These are phyloP conservation scores for Pangasius sanitwongsei DNA, from an alignment of 2,797 vertebrate species.

Conservation along the genomic window DNA sequence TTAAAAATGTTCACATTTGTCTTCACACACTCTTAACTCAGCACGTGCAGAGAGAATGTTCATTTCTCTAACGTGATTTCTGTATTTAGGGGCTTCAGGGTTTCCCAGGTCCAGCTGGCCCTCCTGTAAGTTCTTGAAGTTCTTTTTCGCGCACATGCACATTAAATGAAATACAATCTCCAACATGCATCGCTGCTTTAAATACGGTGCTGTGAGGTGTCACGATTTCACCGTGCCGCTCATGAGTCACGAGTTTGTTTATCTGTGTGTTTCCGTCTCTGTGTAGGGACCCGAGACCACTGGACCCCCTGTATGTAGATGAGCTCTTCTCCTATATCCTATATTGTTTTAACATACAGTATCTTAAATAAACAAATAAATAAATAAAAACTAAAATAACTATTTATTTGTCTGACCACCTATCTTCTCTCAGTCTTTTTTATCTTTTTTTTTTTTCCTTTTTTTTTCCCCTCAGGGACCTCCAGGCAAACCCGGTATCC, in stretches of 20 bases:
- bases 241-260: not conserved
- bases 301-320: constrained; percentile 75
- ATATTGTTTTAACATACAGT: not conserved
- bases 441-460: constrained; percentile 7
- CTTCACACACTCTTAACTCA: not conserved
- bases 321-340: not conserved
- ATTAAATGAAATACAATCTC: not conserved
- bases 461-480: constrained; percentile 65
- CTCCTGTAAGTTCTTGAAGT: constrained; percentile 70
- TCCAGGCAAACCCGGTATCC: constrained; percentile 76
- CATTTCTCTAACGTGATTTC: not conserved
- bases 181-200: not conserved
- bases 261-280: constrained; percentile 25
- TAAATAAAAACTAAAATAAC: not conserved
- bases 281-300: constrained; percentile 72
- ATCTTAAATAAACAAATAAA: not conserved
- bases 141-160: not conserved
- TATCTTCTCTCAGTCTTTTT: not conserved
- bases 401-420: not conserved
- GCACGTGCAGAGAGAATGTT: too few relatives aligned
- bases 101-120: constrained; percentile 76
- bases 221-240: not conserved
- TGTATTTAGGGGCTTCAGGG: constrained; percentile 77
- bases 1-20: not conserved
- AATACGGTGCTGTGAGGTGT: not conserved